These are phyloP conservation scores for Ascaphus truei DNA, from an alignment of 2,113 vertebrate species.

Conservation along the genomic window DNA sequence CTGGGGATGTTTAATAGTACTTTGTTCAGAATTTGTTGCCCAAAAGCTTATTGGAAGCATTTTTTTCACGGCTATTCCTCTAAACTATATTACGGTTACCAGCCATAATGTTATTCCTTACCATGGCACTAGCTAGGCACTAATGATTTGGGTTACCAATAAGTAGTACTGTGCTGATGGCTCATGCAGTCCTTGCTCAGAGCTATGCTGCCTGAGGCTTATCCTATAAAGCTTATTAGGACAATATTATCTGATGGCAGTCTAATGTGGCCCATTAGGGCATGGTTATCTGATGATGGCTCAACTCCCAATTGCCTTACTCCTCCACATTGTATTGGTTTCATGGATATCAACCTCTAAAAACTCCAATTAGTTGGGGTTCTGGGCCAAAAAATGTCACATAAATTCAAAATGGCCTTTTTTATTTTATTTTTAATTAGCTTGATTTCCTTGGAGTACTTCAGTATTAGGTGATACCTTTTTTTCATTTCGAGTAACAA, in stretches of 20 bases:
- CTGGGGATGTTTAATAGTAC: no score
- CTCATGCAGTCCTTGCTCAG: conserved; percentile 7
- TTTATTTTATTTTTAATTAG: no score
- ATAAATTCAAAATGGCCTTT: no score
- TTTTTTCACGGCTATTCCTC: neutral
- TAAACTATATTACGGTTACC: neutral
- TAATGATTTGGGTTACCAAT: conserved; percentile 29
- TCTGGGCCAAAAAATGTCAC: no score
- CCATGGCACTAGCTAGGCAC: neutral
- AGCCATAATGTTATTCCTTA: neutral
- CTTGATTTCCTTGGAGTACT: no score
- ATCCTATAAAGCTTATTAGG: conserved; percentile 27
- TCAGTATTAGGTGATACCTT: no score
- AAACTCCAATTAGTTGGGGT: no score
- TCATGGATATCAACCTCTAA: no score
- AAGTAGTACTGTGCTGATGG: conserved; percentile 21
- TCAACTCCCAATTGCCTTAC: conserved; percentile 10
- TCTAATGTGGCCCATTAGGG: conserved; percentile 23
- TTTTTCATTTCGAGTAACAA: no score
- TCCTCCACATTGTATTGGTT: no score
- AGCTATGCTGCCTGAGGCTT: conserved; percentile 21
- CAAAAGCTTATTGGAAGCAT: no score
- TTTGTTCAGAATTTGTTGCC: no score
- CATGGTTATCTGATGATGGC: conserved; percentile 18
- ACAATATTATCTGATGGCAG: conserved; percentile 21